Base-by-base conservation (phyloP, 2,797 vertebrate species). In the Oophaga sylvatica region DNA sequence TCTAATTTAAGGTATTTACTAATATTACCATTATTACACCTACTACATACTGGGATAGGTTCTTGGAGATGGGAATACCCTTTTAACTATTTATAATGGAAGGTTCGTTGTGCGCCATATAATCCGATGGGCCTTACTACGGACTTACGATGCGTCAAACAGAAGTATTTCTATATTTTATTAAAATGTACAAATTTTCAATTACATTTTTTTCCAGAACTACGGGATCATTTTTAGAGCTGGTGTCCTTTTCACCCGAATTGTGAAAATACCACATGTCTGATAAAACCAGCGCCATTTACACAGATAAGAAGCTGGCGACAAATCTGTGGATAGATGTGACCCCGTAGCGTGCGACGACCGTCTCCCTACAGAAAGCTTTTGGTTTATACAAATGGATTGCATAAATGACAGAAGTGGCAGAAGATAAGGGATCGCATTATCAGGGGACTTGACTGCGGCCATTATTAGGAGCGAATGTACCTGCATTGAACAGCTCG, bases 381-480 rank as follows among this genome's bases (percentile, higher is more conserved):
- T 84, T 73, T 20, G 80, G 65, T 80, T 29, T 68, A 63, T 59
- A 81, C 45, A 84, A 81, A 81, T 75, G 77, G 82, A 57, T 88
- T 81, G 81, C 20, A 63, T 16, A 80, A 48, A 48, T 56, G 78
- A 86, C 84, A 85, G 53, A 41, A 31, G 35, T 19, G 70, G 83
- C 62, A 8, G 80, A 78, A 86, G 84, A 89, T 86, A 83, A 86
- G 53, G 84, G 84, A 80, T 83, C 63, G 62, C 70, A 80, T 80
- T 87, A 89, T 83, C 83, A 83, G 84, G 48, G 68, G 79, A 79
- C 84, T 62, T 82, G 84, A 78, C 80, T 62, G 87, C 41, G 26
- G 68, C 80, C 80, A 81, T 87, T 83, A 86, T 89, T 79, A 89
- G 81, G 80, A 89, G 75, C 83, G 41, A 89, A 89, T 83, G 80